Base-by-base conservation (phyloP, 2,113 vertebrate genomes). In the Setophaga petechia region DNA sequence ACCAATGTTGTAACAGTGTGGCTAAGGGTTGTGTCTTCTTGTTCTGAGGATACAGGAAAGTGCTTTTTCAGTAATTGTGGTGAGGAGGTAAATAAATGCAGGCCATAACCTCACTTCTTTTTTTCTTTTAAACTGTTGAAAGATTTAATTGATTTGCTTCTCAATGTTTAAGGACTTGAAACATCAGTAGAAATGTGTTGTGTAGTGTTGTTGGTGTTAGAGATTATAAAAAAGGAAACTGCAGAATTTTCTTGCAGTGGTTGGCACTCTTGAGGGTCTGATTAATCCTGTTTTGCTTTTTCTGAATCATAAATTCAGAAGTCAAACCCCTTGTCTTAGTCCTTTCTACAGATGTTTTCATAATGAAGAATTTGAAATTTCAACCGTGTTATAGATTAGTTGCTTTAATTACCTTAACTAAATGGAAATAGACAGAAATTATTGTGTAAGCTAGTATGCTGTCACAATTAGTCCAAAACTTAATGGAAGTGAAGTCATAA, bases 1-100 rank as follows among this genome's bases (percentile, higher is more conserved):
- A 25, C 17, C 8, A 2, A 11, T 67, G 7, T 27, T 62, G 1
- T 0, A 11, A 14, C 33, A 33, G 20, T 37, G 21, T 66, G 41
- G 63, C 30, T 47, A 31, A 47, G 61, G 11, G 14, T 51, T 12
- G 3, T 39, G 6, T 75, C 22, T 33, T 67, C 0, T 23, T 7
- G 0, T 75, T 84, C 41, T 13, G 43, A 47, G 41, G 23, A 31
- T 1, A 6, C 12, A 66, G 49, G 20, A 71, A 52, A 61, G 28
- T 76, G 4, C 1, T 44, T 71, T 62, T 47, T 52, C 19, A 80
- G 31, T 88, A 52, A 31, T 52, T 81, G 58, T 35, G 28, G 46
- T 66, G 55, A 27, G 24, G 19, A 72, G 14, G 20, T 72, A 85
- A 76, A 66, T 61, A 57, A 61, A 67, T 57, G n/a, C 46, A 52